These are phyloP conservation scores for Sciaenops ocellatus DNA, from an alignment of 2,797 vertebrate genomes.

Conservation along the genomic window DNA sequence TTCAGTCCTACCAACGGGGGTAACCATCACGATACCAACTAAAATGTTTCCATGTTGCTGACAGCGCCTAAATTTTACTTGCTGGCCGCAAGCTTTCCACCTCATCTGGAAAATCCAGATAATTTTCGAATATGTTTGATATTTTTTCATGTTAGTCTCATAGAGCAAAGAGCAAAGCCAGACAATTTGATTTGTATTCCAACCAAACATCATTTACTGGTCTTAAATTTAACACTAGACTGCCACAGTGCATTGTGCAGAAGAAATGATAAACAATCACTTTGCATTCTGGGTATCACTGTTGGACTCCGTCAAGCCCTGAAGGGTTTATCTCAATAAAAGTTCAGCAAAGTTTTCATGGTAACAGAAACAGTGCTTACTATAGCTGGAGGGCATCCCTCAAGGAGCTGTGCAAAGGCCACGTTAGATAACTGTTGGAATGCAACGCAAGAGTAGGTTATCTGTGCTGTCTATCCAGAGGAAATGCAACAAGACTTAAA, in stretches of 20 bases:
- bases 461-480: constrained; percentile 11
- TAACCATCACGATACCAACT: too few relatives aligned
- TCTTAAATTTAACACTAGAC: neutral
- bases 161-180: neutral
- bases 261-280: neutral
- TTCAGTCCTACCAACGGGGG: too few relatives aligned
- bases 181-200: neutral
- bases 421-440: constrained; percentile 25
- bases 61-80: neutral
- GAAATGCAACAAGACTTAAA: constrained; percentile 13
- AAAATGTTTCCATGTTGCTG: too few relatives aligned
- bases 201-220: neutral
- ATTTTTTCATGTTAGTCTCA: neutral
- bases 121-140: neutral
- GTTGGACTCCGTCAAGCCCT: constrained; percentile 23
- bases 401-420: constrained; percentile 16
- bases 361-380: neutral
- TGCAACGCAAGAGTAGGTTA: constrained; percentile 13
- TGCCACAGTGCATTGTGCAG: neutral
- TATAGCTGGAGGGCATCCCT: constrained; percentile 38
- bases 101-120: neutral
- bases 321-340: constrained; percentile 21
- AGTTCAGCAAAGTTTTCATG: constrained; percentile 27
- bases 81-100: neutral
- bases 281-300: constrained; percentile 33